Conservation (phyloP, 2,797 vertebrate genomes). For the Anguilla anguilla region DNA sequence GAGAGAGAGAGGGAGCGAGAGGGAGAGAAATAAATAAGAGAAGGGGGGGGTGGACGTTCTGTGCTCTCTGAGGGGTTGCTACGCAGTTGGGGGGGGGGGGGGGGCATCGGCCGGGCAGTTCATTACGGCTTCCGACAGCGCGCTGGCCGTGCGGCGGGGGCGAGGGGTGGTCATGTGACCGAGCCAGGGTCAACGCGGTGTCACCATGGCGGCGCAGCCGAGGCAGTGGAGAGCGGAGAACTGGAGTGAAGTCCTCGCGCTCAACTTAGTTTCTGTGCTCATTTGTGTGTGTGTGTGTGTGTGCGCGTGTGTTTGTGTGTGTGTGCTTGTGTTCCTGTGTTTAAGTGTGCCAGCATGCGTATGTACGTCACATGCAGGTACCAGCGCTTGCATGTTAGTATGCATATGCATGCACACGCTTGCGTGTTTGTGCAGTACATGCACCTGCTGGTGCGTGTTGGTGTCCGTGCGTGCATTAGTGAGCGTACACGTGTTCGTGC, state of each 20-base stretch:
- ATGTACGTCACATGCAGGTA: not conserved
- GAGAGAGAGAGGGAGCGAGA: not conserved
- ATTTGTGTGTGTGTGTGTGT: constrained; percentile 42
- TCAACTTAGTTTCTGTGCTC: constrained; percentile 29
- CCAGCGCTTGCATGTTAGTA: not conserved
- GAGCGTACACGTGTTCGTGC: too few species aligned
- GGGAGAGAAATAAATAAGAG: not conserved
- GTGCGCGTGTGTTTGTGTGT: not conserved
- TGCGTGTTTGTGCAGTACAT: too few species aligned
- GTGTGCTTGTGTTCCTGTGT: not conserved
- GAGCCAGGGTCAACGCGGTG: not conserved
- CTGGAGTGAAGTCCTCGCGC: not conserved
- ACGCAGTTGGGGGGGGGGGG: not conserved
- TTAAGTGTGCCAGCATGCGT: not conserved
- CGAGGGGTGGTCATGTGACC: not conserved
- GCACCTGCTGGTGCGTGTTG: too few species aligned
- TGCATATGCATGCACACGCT: too few species aligned
- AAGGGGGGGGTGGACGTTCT: not conserved
- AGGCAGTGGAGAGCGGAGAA: not conserved
- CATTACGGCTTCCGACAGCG: not conserved
- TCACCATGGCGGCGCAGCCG: not conserved
- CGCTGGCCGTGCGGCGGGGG: not conserved
- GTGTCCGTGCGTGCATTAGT: too few species aligned
- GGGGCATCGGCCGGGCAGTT: not conserved
- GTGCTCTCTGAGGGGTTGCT: not conserved